Conservation (phyloP, 1,140 invertebrate genomes). For the Pseudomyrmex gracilis region DNA sequence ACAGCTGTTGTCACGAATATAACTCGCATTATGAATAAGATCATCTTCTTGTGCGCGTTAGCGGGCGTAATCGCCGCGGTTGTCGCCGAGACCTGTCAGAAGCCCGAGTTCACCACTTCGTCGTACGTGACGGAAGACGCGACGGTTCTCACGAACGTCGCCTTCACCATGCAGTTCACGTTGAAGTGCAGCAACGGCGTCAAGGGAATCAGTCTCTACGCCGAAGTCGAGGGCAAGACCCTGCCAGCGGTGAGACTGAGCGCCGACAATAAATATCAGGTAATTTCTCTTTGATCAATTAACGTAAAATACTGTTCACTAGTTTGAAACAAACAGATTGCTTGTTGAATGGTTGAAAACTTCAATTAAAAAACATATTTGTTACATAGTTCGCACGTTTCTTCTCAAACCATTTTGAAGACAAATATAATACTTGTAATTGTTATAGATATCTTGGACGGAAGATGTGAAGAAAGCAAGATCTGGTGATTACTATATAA, state of each 20-base stretch:
- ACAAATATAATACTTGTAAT: background rate
- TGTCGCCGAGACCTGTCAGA: slow-evolving; percentile 85
- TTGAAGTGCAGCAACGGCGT: slow-evolving; percentile 89
- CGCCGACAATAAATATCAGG: slow-evolving; percentile 92
- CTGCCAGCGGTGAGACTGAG: slow-evolving; percentile 91
- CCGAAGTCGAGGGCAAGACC: slow-evolving; percentile 93
- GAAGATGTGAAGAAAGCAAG: slow-evolving; percentile 93
- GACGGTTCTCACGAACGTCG: slow-evolving; percentile 94
- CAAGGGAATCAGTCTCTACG: slow-evolving; percentile 91
- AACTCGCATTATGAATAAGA: slow-evolving; percentile 25
- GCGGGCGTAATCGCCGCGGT: slow-evolving; percentile 36
- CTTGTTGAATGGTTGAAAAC: background rate
- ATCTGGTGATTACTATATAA: slow-evolving; percentile 92
- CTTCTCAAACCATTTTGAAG: too few relatives aligned
- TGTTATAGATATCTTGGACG: slow-evolving; percentile 94
- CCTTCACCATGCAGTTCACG: slow-evolving; percentile 91
- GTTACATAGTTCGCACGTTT: too few relatives aligned
- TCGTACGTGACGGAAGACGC: slow-evolving; percentile 96
- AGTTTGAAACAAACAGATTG: too few relatives aligned
- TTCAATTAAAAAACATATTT: background rate
- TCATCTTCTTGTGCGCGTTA: slow-evolving; percentile 18
- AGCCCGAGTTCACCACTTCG: slow-evolving; percentile 88
- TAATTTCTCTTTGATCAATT: slow-evolving; percentile 76
- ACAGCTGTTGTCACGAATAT: background rate
- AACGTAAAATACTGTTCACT: too few relatives aligned